These are phyloP conservation scores for Gavia stellata DNA, from an alignment of 2,113 vertebrate genomes.

Conservation along the genomic window DNA sequence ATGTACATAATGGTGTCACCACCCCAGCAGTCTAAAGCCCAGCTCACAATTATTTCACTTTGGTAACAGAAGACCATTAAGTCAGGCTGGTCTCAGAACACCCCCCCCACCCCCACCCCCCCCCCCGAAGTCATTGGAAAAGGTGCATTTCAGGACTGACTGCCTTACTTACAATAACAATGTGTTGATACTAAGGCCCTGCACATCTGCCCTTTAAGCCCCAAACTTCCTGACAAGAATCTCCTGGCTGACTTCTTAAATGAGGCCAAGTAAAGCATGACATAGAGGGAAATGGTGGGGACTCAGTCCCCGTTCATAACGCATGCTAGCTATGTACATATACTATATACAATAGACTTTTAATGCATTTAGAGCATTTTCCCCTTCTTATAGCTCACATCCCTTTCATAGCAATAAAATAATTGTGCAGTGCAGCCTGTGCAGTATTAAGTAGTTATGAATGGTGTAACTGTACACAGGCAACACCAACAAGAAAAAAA, in stretches of 20 bases:
- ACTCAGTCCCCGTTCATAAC: not conserved
- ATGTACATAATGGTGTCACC: not conserved
- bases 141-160: not conserved
- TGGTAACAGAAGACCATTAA: not conserved
- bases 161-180: not conserved
- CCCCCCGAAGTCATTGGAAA: not conserved
- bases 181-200: no score
- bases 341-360: not conserved
- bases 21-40: not conserved
- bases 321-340: fast-evolving
- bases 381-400: not conserved
- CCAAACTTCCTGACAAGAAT: not conserved
- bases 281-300: no score
- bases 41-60: not conserved
- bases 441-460: not conserved
- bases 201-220: not conserved
- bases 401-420: not conserved
- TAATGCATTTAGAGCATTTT: not conserved
- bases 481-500: not conserved
- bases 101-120: no score
- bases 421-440: not conserved
- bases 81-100: not conserved
- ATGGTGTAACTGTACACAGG: not conserved
- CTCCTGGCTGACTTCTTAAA: not conserved
- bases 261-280: not conserved